Percentiles rank a stretch among this genome's conserved stretches.
Conservation (phyloP, 1,140 invertebrate genomes). For the Littorina saxatilis region DNA sequence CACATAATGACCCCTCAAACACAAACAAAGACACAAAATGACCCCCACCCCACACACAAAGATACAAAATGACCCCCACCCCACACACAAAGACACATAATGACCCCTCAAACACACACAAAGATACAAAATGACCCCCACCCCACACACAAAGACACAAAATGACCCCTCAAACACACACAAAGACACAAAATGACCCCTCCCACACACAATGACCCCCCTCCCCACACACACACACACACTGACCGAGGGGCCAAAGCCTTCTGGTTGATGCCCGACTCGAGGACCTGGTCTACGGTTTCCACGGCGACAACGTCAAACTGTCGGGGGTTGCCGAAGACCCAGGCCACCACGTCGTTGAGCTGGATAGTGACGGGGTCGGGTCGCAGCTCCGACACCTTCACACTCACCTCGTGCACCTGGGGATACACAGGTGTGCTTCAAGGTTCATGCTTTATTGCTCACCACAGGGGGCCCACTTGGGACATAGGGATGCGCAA, state of each 20-base stretch:
- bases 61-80: too few species aligned
- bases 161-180: background rate
- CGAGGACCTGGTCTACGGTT: slow-evolving; percentile 63
- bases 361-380: slow-evolving; percentile 69
- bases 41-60: too few species aligned
- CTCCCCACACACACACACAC: background rate
- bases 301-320: slow-evolving; percentile 64
- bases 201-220: background rate
- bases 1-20: too few species aligned
- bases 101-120: too few species aligned
- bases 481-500: too few species aligned
- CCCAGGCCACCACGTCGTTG: slow-evolving; percentile 74
- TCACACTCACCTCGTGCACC: slow-evolving; percentile 72
- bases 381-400: slow-evolving; percentile 58
- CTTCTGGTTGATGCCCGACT: slow-evolving; percentile 48
- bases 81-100: too few species aligned
- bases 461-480: too few species aligned
- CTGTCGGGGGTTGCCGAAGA: slow-evolving; percentile 59
- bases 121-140: too few species aligned
- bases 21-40: too few species aligned
- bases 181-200: background rate
- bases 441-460: too few species aligned
- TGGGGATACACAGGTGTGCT: slow-evolving; percentile 31
- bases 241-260: slow-evolving; percentile 51
- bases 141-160: background rate